Base-by-base conservation (phyloP, 2,797 vertebrate genomes). In the Acrossocheilus wenchowensis region DNA sequence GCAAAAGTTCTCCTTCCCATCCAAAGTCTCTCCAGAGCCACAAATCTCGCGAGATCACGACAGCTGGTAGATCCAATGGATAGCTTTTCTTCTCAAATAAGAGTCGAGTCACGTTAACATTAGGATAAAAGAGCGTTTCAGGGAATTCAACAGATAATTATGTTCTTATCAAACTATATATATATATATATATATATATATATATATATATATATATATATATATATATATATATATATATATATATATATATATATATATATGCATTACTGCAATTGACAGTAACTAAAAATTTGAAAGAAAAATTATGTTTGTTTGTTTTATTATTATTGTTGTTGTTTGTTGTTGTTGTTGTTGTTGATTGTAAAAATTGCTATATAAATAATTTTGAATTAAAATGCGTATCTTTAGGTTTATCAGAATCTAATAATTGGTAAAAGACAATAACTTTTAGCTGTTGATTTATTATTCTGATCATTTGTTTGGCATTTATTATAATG, bases 1-100 rank as follows among this genome's bases (percentile, higher is more conserved):
- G 54, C 71, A 84, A 88, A 89, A 87, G 68, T 87, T 88, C 86
- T 88, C 81, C 83, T 88, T 87, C 84, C 81, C 82, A 77, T 88
- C 68, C 82, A 73, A 89, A 89, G 85, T 91, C 86, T 73, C 80
- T 73, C 69, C 21, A 23, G 43, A 30, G 45, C 36, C 8, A 1
- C 19, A 73, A 11, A 21, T 87, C 85, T 89, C 90, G 91, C 91
- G 91, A 88, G 86, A 75, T 54, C 68, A 64, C 12, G 19, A 43
- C 62, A 36, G 39, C 64, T 19, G 15, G 30, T 6, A 5, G 15
- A 19, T 11, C 17, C 43, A 10, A 34, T 50, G 57, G 57, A 7
- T 4, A 23, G 39, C 21, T 1, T 62, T 60, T 43, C 10, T 69
- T 52, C 9, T 78, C 34, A 21, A 68, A 74, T 60, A 86, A 86